These are phyloP conservation scores for Mesoligia furuncula DNA, from an alignment of 2,888 invertebrate species.

Conservation along the genomic window DNA sequence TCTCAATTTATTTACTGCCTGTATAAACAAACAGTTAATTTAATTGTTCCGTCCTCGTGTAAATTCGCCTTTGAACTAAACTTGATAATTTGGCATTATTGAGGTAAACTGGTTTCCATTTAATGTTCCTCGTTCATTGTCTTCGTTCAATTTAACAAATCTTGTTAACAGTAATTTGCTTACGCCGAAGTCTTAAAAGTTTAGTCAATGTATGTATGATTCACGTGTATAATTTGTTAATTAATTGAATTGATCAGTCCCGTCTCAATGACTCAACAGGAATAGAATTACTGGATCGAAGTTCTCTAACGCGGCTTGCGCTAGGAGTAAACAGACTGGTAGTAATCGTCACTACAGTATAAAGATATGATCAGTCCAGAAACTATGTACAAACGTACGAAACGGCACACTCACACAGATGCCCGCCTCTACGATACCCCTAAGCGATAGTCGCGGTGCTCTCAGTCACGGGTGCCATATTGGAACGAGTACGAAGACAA, in stretches of 20 bases:
- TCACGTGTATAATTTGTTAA: conserved; percentile 22
- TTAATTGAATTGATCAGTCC: conserved; percentile 5
- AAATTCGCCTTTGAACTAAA: background rate
- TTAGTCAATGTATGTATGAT: conserved; percentile 5
- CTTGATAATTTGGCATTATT: conserved; percentile 2
- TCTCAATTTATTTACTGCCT: background rate
- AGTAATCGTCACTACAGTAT: too few species aligned
- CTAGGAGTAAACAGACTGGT: too few species aligned
- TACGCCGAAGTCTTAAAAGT: conserved; percentile 42
- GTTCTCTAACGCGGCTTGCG: too few species aligned
- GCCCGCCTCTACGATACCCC: too few species aligned
- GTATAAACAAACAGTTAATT: background rate
- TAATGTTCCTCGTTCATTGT: conserved; percentile 31
- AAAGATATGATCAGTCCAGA: too few species aligned
- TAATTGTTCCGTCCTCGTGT: background rate
- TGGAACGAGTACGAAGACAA: too few species aligned
- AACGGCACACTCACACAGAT: too few species aligned
- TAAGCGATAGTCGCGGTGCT: too few species aligned
- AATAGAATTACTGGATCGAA: too few species aligned
- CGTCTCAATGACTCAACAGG: conserved; percentile 1
- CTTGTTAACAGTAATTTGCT: conserved; percentile 48
- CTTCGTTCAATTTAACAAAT: conserved; percentile 29
- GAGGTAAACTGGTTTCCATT: conserved; percentile 17
- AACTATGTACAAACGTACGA: too few species aligned
- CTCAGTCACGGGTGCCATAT: too few species aligned